phyloP scores from a whole-genome alignment of 1,140 invertebrate genomes.

The Bilobella aurantiaca region DNA sequence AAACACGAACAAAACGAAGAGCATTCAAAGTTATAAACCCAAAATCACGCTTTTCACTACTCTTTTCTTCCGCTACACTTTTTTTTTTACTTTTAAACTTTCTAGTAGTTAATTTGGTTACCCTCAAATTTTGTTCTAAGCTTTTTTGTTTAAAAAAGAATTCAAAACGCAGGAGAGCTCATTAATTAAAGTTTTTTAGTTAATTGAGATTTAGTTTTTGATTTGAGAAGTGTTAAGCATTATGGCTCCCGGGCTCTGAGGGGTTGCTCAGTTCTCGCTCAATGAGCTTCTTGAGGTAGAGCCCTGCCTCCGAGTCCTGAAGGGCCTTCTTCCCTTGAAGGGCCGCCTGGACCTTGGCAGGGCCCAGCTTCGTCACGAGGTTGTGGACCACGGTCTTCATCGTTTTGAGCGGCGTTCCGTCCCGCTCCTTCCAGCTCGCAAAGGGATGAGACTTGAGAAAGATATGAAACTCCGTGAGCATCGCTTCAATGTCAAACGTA shows the following conservation, averaged over 20 bases:
- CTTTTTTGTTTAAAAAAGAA: too few species aligned
- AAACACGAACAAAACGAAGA: too few species aligned
- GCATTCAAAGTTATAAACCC: too few species aligned
- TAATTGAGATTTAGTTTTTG: not conserved
- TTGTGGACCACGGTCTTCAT: conserved; percentile 85
- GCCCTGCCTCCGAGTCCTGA: conserved; percentile 13
- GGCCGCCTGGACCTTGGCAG: conserved; percentile 34
- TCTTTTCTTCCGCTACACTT: too few species aligned
- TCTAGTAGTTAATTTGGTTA: too few species aligned
- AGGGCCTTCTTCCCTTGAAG: conserved; percentile 28
- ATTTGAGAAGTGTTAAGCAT: not conserved
- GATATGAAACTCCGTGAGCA: conserved; percentile 70
- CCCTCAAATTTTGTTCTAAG: too few species aligned
- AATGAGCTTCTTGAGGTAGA: conserved; percentile 29
- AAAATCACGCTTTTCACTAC: too few species aligned
- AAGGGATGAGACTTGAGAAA: conserved; percentile 53
- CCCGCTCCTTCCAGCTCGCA: conserved; percentile 39
- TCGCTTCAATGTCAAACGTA: conserved; percentile 46
- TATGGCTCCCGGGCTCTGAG: not conserved
- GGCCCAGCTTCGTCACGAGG: conserved; percentile 46
- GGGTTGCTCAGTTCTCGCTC: not conserved
- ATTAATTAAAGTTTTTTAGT: too few species aligned
- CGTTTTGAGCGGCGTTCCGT: conserved; percentile 71
- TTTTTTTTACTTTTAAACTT: too few species aligned
- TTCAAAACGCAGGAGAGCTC: too few species aligned